Conservation (phyloP, 2,113 vertebrate genomes). For the Pan troglodytes region NHGRI_mPanTro3-v2.1_pri NC_072402.2:112169501-112170000, state of each 20-base stretch:
- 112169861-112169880: not conserved
- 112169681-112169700: not conserved
- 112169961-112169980: not conserved
- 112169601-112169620: fast-evolving
- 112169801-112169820: not conserved
- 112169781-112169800: not conserved
- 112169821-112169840: not conserved
- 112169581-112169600: not conserved
- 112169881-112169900: not conserved
- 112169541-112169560: not conserved
- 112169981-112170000: not conserved
- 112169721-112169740: not conserved
- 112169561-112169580: not conserved
- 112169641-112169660: not conserved
- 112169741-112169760: fast-evolving
- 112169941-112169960: not conserved
- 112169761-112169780: not conserved
- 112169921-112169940: not conserved
- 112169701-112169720: fast-evolving
- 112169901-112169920: not conserved
- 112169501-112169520: not conserved
- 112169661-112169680: not conserved
- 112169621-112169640: too few relatives aligned
- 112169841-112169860: fast-evolving
- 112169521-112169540: not conserved